phyloP scores from a whole-genome alignment of 2,113 vertebrate genomes.

The Dasypus novemcinctus region DNA sequence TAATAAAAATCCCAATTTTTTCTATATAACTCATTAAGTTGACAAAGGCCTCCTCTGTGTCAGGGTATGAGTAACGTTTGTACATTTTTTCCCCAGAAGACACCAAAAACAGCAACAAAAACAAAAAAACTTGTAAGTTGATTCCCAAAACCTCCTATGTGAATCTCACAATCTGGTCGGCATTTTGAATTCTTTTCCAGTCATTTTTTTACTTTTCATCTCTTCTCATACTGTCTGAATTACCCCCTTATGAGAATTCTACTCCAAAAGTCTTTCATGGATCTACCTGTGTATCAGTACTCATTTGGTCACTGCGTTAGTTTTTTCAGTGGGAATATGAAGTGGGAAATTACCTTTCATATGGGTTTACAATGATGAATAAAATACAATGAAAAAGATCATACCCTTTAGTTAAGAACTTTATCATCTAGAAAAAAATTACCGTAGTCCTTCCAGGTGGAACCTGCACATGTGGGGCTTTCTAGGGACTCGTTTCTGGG shows the following conservation, averaged over 20 bases:
- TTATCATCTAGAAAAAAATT: neutral
- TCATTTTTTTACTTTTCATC: constrained; percentile 89
- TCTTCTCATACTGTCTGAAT: constrained; percentile 91
- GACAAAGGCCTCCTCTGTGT: neutral
- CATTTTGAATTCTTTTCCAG: constrained; percentile 90
- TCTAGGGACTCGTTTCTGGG: no score
- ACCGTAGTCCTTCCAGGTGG: neutral
- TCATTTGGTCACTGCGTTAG: constrained; percentile 84
- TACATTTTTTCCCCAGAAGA: no score
- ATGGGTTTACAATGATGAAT: neutral
- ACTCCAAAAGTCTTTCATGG: constrained; percentile 86
- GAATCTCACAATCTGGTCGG: constrained; percentile 90
- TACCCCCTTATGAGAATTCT: constrained; percentile 88
- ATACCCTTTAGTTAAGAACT: neutral
- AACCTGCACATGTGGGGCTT: no score
- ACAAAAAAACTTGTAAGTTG: neutral
- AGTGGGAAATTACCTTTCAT: neutral
- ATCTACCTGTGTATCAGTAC: constrained; percentile 84
- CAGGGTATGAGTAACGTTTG: neutral
- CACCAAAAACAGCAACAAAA: no score
- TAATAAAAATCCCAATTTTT: neutral
- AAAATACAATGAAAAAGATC: neutral
- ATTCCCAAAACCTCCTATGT: constrained; percentile 73
- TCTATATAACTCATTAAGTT: neutral
- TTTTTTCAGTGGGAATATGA: constrained; percentile 82